phyloP scores from a whole-genome alignment of 2,113 vertebrate genomes.

The Phasianus colchicus region DNA sequence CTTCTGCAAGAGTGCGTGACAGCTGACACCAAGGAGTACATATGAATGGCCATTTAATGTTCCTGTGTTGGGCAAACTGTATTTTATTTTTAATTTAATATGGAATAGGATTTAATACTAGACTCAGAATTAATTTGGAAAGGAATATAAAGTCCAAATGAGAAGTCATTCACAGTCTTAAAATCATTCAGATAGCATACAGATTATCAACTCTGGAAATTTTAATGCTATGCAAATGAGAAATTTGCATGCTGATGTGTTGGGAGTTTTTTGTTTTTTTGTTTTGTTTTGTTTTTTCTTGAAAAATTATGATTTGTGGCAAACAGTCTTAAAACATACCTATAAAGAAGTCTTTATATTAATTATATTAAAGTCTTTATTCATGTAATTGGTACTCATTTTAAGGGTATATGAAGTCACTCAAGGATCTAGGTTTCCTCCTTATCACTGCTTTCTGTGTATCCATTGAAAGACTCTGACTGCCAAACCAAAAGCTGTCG shows the following conservation, averaged over 20 bases:
- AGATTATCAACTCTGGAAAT: slow-evolving; percentile 25
- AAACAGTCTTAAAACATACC: background rate
- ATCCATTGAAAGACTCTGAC: slow-evolving; percentile 34
- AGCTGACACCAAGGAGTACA: slow-evolving; percentile 5
- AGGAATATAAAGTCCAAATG: slow-evolving; percentile 25
- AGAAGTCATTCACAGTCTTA: slow-evolving; percentile 8
- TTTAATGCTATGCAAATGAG: slow-evolving; percentile 38
- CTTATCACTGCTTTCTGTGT: background rate
- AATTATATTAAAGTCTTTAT: background rate
- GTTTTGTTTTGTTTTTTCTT: background rate
- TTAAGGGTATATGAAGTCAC: background rate
- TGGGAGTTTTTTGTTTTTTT: background rate
- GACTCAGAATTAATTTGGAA: slow-evolving; percentile 33
- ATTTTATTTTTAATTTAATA: slow-evolving; percentile 56
- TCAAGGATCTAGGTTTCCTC: background rate
- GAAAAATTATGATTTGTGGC: background rate
- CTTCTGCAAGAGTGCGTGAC: background rate
- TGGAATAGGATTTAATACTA: slow-evolving; percentile 35
- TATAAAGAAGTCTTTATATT: background rate
- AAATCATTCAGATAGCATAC: slow-evolving; percentile 6
- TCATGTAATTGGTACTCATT: background rate
- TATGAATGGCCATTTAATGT: slow-evolving; percentile 28
- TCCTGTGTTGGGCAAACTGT: background rate
- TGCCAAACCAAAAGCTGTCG: slow-evolving; percentile 3
- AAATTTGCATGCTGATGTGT: background rate